Evolutionary conservation across 2,113 vertebrate species (phyloP).

Genomic region (Myodes glareolus): DNA sequence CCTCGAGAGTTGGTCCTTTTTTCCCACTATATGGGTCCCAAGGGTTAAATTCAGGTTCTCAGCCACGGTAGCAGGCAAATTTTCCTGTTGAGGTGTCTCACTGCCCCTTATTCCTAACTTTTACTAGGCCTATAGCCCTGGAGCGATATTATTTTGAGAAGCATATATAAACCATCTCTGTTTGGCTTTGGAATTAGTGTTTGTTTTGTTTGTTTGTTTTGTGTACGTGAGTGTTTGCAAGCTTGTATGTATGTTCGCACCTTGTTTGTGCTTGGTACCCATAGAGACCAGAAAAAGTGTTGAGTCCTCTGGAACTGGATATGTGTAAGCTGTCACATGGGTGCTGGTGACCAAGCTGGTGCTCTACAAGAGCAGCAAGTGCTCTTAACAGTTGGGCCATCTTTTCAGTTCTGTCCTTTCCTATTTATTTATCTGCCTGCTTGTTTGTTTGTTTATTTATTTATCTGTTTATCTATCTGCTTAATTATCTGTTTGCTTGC

Average conservation of each 20-base stretch:
- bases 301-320: not conserved
- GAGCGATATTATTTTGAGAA: not conserved
- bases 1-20: not conserved
- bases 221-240: not conserved
- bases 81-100: not conserved
- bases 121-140: not conserved
- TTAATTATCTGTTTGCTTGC: not conserved
- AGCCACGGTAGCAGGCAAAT: not conserved
- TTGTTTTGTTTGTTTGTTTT: not conserved
- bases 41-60: not conserved
- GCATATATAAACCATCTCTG: not conserved
- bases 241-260: not conserved
- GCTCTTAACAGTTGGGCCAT: not conserved
- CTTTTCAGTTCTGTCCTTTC: too few relatives aligned
- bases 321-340: not conserved
- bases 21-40: not conserved
- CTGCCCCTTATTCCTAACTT: not conserved
- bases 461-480: too few relatives aligned
- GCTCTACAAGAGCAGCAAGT: not conserved
- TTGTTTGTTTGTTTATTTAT: too few relatives aligned
- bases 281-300: not conserved
- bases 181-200: not conserved
- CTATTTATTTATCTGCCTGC: too few relatives aligned
- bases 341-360: not conserved
- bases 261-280: not conserved